Conservation (phyloP, 2,797 vertebrate species). For the Enteromius paludinosus region DNA sequence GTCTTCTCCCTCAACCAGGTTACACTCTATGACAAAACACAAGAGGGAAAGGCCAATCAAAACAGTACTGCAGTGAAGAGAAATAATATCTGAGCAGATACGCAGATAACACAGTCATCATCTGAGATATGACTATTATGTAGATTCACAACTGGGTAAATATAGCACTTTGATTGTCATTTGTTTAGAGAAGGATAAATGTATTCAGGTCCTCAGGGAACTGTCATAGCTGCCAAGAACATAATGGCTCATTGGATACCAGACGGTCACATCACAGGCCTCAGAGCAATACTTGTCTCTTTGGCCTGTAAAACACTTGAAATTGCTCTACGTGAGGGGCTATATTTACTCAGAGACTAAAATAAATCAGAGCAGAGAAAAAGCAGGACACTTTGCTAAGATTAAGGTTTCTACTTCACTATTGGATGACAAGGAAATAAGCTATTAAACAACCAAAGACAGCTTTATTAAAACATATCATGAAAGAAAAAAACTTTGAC, state of each 20-base stretch:
- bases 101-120: background rate
- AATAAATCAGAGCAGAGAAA: conserved; percentile 62
- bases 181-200: conserved; percentile 38
- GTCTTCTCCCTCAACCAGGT: conserved; percentile 94
- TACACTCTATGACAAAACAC: conserved; percentile 84
- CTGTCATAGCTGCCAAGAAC: conserved; percentile 25
- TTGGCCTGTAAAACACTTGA: conserved; percentile 49
- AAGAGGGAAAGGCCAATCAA: background rate
- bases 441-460: background rate
- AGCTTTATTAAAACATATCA: background rate
- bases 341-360: conserved; percentile 65
- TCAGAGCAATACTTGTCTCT: conserved; percentile 44
- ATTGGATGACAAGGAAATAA: background rate
- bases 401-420: conserved; percentile 15
- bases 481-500: conserved; percentile 48
- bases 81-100: conserved; percentile 11
- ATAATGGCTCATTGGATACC: conserved; percentile 51
- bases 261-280: conserved; percentile 53
- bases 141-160: conserved; percentile 12
- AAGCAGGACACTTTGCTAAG: conserved; percentile 45
- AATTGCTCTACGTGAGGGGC: conserved; percentile 61
- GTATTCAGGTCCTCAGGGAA: conserved; percentile 41
- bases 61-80: background rate
- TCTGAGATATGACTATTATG: background rate
- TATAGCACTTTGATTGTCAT: conserved; percentile 32